Base-by-base conservation (phyloP, 1,140 invertebrate genomes). In the Eubasilissa regina region DNA sequence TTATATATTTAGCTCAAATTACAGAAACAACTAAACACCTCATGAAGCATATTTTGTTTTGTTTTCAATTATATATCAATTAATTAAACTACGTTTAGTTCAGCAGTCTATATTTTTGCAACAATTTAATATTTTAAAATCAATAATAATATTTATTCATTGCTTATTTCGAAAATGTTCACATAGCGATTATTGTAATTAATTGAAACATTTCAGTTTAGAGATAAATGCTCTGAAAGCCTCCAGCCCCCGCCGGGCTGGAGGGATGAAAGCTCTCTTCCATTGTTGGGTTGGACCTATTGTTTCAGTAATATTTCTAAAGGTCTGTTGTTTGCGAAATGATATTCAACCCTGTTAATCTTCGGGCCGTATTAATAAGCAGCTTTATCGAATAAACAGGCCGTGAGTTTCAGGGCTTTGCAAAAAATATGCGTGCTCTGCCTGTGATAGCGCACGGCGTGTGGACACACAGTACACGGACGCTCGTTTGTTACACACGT, bases 321-420 rank as follows among this genome's bases (percentile, higher is more conserved):
- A 73, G 66, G 77, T n/a, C 51, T 73, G 66, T 78, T 78, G 77
- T 78, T 73, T 53, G 58, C 60, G 55, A 73, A 78, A 78, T 78
- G 77, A 78, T 78, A 78, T 78, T 78, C 77, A 78, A 62, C 56
- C 55, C 77, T 78, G 77, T 78, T 78, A 73, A 78, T 78, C 77
- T 78, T 74, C 55, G 77, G 47, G 68, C 35, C 66, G 66, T 78
- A 78, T 78, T 78, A 78, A 78, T 73, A 78, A 73, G 77, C 68
- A 73, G 77, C 55, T 78, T 78, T 76, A 62, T 68, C 35, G 45
- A 62, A 51, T 78, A 78, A 78, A 78, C 68, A 73, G 66, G 21
- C 51, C 56, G 45, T 58, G 51, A 58, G 25, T 35, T 35, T 35
- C 25, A 35, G 25, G 25, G 47, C 19, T 55, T 77, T 66, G 75